These are phyloP conservation scores for Botia kubotai DNA, from an alignment of 2,797 vertebrate species.

Conservation along the genomic window DNA sequence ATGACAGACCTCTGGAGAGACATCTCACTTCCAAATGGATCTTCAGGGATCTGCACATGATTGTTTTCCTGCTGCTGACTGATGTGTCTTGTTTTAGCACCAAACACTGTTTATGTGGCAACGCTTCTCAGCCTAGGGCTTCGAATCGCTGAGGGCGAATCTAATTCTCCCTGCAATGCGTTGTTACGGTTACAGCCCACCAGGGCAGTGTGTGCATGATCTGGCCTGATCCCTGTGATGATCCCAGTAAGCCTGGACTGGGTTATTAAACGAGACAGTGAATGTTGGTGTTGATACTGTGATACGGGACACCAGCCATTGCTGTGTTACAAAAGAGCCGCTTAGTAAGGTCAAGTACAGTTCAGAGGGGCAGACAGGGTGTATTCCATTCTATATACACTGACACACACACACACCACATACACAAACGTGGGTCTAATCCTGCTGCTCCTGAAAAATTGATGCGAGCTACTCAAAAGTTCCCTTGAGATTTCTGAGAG, in stretches of 20 bases:
- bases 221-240: constrained; percentile 28
- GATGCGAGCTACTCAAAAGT: constrained; percentile 42
- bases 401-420: constrained; percentile 3
- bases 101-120: constrained; percentile 48
- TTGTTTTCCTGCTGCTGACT: constrained; percentile 50
- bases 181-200: constrained; percentile 54
- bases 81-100: constrained; percentile 55
- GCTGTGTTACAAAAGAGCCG: constrained; percentile 48
- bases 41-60: constrained; percentile 31
- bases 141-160: constrained; percentile 14
- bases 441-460: constrained; percentile 50
- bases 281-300: constrained; percentile 29
- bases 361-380: constrained; percentile 55
- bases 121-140: constrained; percentile 40
- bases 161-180: constrained; percentile 32
- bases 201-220: constrained; percentile 47
- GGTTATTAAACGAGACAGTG: constrained; percentile 40
- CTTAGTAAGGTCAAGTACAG: constrained; percentile 55
- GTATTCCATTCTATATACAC: constrained; percentile 32
- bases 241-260: background rate
- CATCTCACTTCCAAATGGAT: constrained; percentile 28
- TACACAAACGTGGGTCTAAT: background rate
- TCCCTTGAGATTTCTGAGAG: constrained; percentile 36
- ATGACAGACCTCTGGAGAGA: constrained; percentile 49
- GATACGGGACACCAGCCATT: constrained; percentile 49